These are phyloP conservation scores for Sweltsa coloradensis DNA, from an alignment of 1,140 invertebrate species.

Conservation along the genomic window DNA sequence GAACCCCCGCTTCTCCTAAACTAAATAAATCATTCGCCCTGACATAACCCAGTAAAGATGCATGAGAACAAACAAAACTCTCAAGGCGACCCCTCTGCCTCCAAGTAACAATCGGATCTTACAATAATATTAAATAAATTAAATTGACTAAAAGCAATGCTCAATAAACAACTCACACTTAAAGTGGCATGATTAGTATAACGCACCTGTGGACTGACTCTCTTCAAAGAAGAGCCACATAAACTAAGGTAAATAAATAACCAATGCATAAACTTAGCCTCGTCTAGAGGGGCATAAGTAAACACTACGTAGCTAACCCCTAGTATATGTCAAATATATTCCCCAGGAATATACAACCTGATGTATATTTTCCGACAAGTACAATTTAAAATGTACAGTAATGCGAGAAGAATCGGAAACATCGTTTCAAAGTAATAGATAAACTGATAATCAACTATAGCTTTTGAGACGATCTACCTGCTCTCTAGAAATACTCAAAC, in stretches of 20 bases:
- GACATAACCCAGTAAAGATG: conserved; percentile 2
- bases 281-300: too few relatives aligned
- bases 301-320: too few relatives aligned
- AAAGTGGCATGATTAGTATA: conserved; percentile 9
- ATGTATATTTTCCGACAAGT: too few relatives aligned
- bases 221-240: conserved; percentile 7
- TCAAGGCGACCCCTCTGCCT: conserved; percentile 28
- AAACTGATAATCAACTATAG: too few relatives aligned
- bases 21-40: conserved; percentile 15
- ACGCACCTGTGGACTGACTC: conserved; percentile 2
- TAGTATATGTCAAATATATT: too few relatives aligned
- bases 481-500: too few relatives aligned
- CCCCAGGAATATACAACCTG: too few relatives aligned
- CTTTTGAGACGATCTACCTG: too few relatives aligned
- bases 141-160: not conserved
- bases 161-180: not conserved
- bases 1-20: conserved; percentile 6
- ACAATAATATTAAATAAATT: conserved; percentile 15
- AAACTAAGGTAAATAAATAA: conserved; percentile 9
- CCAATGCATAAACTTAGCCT: conserved; percentile 8
- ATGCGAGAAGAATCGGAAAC: too few relatives aligned
- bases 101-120: conserved; percentile 30
- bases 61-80: conserved; percentile 6
- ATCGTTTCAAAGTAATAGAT: too few relatives aligned
- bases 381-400: too few relatives aligned